Evolutionary conservation across 2,888 invertebrate genomes (phyloP), one percentile per base, ranked within the genome.

Genomic region (Apantesis nais): DNA sequence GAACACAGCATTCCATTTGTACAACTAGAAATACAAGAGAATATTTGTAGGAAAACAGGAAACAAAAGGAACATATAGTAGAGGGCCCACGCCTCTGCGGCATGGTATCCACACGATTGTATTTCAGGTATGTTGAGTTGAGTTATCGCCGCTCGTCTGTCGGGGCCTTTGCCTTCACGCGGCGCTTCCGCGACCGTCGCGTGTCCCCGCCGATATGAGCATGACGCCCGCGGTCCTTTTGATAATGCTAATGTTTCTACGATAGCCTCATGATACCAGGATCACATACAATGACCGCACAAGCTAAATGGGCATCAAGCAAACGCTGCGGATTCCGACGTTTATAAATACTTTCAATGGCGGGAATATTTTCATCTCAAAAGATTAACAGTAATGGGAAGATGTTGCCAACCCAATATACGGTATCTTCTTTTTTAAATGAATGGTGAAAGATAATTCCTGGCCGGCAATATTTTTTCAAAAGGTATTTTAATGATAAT

Each of bases 221-320:
- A 89, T 89, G 91, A 92, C 91, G 89, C 91, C 89, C 85, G 93
- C 92, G 93, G 93, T 86, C 90, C 92, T 93, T 91, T 92, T 93
- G 93, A 93, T 94, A 93, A 93, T 92, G 93, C 92, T 93, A 94
- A 94, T 93, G 93, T 92, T 88, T 79, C 85, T 84, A 83, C 88
- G 93, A 93, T 93, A 92, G 89, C 82, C 82, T 84, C 85, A 86
- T 84, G 92, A 93, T 93, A 92, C 89, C 82, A 86, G 83, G 88
- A 87, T 88, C 90, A 92, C 90, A 92, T 88, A 92, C 91, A 93
- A 92, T 91, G 88, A 89, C 86, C 86, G 89, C 85, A 82, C 81
- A 82, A 83, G 85, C 90, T 90, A 92, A 92, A 92, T 89, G 88
- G 90, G 88, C 88, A 90, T 92, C 89, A 88, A 86, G 86, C 78